These are phyloP conservation scores for Thrips palmi DNA, from an alignment of 1,140 invertebrate species.

Conservation along the genomic window DNA sequence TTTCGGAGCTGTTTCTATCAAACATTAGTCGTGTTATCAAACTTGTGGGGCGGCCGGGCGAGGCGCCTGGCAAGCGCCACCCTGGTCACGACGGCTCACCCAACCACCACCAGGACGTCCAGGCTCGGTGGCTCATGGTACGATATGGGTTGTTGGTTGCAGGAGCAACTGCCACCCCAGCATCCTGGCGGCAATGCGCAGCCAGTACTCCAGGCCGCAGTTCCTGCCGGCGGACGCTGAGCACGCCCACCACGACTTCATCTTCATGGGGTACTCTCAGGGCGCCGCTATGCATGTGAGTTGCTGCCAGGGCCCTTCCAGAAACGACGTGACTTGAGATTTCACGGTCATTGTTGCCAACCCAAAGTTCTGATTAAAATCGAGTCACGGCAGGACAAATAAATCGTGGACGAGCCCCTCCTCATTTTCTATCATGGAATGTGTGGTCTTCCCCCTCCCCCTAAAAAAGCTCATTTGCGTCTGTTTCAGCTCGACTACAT, in stretches of 20 bases:
- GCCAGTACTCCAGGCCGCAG: slow-evolving; percentile 64
- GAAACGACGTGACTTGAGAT: too few relatives aligned
- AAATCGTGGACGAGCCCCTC: too few relatives aligned
- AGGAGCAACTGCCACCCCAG: slow-evolving; percentile 76
- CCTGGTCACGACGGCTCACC: too few relatives aligned
- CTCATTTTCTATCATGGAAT: slow-evolving; percentile 6
- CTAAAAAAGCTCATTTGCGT: background rate
- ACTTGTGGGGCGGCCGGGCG: background rate
- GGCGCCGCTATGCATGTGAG: slow-evolving; percentile 86
- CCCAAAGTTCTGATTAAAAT: slow-evolving; percentile 1
- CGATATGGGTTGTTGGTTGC: slow-evolving; percentile 16
- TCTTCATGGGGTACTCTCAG: slow-evolving; percentile 83
- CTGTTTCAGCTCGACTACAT: slow-evolving; percentile 72
- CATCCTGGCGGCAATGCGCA: slow-evolving; percentile 50
- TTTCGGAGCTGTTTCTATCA: too few relatives aligned
- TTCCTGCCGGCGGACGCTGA: slow-evolving; percentile 81
- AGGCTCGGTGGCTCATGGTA: too few relatives aligned
- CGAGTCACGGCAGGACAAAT: too few relatives aligned
- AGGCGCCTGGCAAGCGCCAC: background rate
- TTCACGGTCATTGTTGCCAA: too few relatives aligned
- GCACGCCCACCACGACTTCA: slow-evolving; percentile 74
- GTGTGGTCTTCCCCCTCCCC: slow-evolving; percentile 10
- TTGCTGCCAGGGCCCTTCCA: slow-evolving; percentile 15
- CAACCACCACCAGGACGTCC: too few relatives aligned
- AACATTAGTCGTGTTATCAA: too few relatives aligned